Base-by-base conservation (phyloP, 2,113 vertebrate genomes). In the Otus sunia region DNA sequence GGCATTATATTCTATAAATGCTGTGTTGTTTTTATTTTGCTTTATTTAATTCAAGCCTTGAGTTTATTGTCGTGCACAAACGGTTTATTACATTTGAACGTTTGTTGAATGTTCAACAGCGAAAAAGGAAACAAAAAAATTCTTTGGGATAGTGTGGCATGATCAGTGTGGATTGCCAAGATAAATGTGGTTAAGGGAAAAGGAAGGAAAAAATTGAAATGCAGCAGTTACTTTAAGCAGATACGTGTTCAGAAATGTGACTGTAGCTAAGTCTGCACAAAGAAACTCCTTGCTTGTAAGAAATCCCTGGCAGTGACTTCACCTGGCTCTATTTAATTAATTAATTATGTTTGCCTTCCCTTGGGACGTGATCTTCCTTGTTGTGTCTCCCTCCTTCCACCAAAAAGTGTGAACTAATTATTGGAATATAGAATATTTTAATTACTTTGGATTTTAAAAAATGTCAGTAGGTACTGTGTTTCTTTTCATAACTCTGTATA, bases 241-340 rank as follows among this genome's bases (percentile, higher is more conserved):
- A 88, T 69, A 56, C 59, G 17, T 43, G 59, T 81, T 95, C 53
- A 37, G n/a, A 92, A 89, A 68, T 71, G 75, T 81, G 67, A n/a
- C 52, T 29, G 26, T 64, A 15, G 60, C 69, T 47, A 77, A 78
- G 45, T 58, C 87, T 92, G 85, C 73, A 63, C 66, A 74, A 82
- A 72, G 71, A 63, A 96, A 83, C 39, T 58, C 56, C 2, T 13
- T 13, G 8, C 64, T 86, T 82, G 32, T 66, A 78, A 72, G 82
- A 93, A 97, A 85, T 73, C 71, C 30, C 47, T 81, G 58, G 26
- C 79, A 80, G 41, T 94, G 66, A 76, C 87, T 97, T 94, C 59
- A 96, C 88, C 89, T 92, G 83, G 71, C 9, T 3, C 3, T 23
- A 30, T 83, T 93, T 94, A 78, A 71, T 92, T 94, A 58, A 86